Evolutionary conservation across 2,113 vertebrate species (phyloP).

Genomic region (Acanthochromis polyacanthus): DNA sequence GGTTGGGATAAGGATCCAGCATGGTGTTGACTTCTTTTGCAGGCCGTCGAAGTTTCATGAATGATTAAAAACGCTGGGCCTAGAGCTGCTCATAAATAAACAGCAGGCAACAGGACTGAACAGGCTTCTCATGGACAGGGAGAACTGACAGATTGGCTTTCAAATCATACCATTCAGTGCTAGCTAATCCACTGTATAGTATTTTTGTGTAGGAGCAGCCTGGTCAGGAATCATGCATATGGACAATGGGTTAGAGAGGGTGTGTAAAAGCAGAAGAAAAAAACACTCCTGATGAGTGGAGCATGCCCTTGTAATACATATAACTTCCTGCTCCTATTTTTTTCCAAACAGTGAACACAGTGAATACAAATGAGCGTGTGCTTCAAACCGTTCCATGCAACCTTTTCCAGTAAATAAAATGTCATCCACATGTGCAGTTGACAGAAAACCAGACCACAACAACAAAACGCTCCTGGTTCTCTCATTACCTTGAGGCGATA

Average conservation of each 20-base stretch:
- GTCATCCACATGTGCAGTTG: conserved; percentile 61
- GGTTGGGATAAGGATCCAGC: conserved; percentile 68
- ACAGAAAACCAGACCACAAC: conserved; percentile 44
- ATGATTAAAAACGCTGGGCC: conserved; percentile 83
- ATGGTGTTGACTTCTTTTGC: conserved; percentile 78
- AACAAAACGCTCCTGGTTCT: conserved; percentile 54
- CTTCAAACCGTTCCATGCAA: conserved; percentile 48
- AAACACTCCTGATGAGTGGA: conserved; percentile 29
- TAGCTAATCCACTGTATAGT: conserved; percentile 74
- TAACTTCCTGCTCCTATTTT: conserved; percentile 35
- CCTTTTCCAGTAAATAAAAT: conserved; percentile 64
- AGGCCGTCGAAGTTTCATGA: conserved; percentile 82
- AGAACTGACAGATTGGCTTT: conserved; percentile 77
- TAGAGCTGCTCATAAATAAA: conserved; percentile 86
- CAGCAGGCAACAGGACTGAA: conserved; percentile 79
- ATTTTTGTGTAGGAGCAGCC: conserved; percentile 67
- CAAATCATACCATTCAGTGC: conserved; percentile 79
- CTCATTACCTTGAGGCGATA: conserved; percentile 54
- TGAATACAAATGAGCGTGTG: conserved; percentile 69
- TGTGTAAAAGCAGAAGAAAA: conserved; percentile 46
- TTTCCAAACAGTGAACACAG: conserved; percentile 43
- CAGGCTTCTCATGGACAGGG: conserved; percentile 75
- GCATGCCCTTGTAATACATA: conserved; percentile 28
- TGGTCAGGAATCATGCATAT: conserved; percentile 70
- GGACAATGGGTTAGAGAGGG: conserved; percentile 44